These are phyloP conservation scores for Heliconius erato DNA, from an alignment of 2,888 invertebrate species.

Conservation along the genomic window DNA sequence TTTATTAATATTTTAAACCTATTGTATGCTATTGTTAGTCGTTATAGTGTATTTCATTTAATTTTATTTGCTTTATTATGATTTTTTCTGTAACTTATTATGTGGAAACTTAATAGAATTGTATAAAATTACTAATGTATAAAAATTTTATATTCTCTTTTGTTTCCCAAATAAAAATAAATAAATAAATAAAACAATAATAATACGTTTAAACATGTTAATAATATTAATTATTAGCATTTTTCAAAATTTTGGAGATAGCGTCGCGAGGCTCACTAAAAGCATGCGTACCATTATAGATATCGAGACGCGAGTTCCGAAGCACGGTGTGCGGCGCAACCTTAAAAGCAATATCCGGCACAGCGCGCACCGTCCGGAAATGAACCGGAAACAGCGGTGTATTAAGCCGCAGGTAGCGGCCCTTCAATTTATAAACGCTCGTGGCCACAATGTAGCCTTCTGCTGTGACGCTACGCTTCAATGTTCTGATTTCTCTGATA, in stretches of 20 bases:
- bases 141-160: too few relatives aligned
- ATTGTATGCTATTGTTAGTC: too few relatives aligned
- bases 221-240: background rate
- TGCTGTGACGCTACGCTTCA: slow-evolving; percentile 60
- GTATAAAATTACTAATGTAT: too few relatives aligned
- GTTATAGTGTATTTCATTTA: too few relatives aligned
- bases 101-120: too few relatives aligned
- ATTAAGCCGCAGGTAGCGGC: slow-evolving; percentile 86
- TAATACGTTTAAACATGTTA: too few relatives aligned
- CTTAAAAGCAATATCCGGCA: slow-evolving; percentile 87
- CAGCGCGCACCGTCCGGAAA: slow-evolving; percentile 85
- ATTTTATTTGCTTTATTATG: too few relatives aligned
- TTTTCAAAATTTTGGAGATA: background rate
- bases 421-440: slow-evolving; percentile 86
- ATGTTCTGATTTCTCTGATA: slow-evolving; percentile 66
- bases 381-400: slow-evolving; percentile 87
- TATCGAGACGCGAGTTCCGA: slow-evolving; percentile 50
- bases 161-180: too few relatives aligned
- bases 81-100: too few relatives aligned
- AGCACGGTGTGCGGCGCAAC: slow-evolving; percentile 79
- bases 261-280: background rate
- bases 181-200: too few relatives aligned
- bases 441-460: slow-evolving; percentile 74
- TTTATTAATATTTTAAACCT: too few relatives aligned
- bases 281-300: slow-evolving; percentile 42